phyloP scores from a whole-genome alignment of 2,888 invertebrate species.

The Diaphora mendica region DNA sequence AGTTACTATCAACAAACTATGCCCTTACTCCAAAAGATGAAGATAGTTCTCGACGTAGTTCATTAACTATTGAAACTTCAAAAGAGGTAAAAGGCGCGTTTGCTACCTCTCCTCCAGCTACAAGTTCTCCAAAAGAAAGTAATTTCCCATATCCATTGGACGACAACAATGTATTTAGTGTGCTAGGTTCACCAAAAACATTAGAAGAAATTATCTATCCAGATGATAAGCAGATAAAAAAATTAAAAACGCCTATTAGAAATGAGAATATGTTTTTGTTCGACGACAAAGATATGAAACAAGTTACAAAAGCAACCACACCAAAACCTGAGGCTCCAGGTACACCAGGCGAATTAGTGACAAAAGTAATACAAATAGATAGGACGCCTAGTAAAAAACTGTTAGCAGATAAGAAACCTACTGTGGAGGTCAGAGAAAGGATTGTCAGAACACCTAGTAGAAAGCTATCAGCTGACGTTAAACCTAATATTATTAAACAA shows the following conservation, averaged over 20 bases:
- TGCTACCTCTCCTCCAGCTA: constrained; percentile 67
- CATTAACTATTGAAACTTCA: constrained; percentile 68
- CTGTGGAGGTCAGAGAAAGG: constrained; percentile 77
- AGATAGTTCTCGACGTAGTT: constrained; percentile 67
- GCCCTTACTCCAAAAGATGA: constrained; percentile 77
- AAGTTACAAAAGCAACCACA: constrained; percentile 48
- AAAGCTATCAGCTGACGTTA: constrained; percentile 68
- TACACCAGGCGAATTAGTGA: constrained; percentile 73
- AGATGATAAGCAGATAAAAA: constrained; percentile 66
- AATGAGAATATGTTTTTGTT: constrained; percentile 70
- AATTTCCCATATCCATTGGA: constrained; percentile 63
- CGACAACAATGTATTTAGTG: neutral
- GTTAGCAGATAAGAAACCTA: constrained; percentile 71
- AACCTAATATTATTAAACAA: constrained; percentile 65
- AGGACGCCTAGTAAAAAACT: constrained; percentile 79
- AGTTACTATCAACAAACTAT: constrained; percentile 79
- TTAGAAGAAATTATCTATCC: constrained; percentile 71
- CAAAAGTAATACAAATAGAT: constrained; percentile 81
- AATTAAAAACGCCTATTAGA: constrained; percentile 64
- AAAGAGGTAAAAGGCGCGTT: constrained; percentile 62
- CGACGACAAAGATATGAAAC: constrained; percentile 69
- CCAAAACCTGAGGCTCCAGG: constrained; percentile 61
- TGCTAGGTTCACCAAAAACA: constrained; percentile 73
- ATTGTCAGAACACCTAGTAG: constrained; percentile 81
- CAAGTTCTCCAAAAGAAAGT: constrained; percentile 71